Percentiles rank a stretch among this genome's conserved stretches.
These are phyloP conservation scores for Coturnix japonica DNA, from an alignment of 2,113 vertebrate species.

Conservation along the genomic window DNA sequence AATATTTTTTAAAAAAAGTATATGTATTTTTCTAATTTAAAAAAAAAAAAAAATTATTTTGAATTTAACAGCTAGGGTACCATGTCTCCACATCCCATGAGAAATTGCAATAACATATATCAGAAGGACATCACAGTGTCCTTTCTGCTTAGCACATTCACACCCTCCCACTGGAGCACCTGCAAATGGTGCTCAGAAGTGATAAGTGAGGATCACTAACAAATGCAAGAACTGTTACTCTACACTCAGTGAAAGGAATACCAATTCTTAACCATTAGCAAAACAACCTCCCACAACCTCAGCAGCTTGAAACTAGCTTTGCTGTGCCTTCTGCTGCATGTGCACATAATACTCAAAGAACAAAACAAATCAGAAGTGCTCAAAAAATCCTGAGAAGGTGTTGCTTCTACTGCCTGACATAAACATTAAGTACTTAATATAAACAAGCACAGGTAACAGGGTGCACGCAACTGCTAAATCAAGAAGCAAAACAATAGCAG, in stretches of 20 bases:
- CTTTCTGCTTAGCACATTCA: not conserved
- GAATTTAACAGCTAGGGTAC: not conserved
- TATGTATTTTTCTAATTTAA: too few species aligned
- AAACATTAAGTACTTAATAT: not conserved
- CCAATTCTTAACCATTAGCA: not conserved
- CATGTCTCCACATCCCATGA: not conserved
- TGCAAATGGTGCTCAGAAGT: too few species aligned
- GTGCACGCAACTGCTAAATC: not conserved
- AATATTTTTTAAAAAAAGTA: too few species aligned
- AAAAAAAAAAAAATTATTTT: too few species aligned
- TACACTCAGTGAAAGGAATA: not conserved
- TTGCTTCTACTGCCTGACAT: not conserved
- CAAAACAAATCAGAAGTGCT: rapidly evolving
- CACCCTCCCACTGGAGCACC: not conserved
- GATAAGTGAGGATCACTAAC: not conserved
- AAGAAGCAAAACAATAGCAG: not conserved
- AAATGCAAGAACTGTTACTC: not conserved
- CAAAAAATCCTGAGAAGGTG: not conserved
- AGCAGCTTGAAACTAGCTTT: not conserved
- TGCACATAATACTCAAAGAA: not conserved
- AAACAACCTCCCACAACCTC: not conserved
- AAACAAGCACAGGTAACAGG: not conserved
- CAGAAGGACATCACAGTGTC: not conserved
- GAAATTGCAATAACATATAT: not conserved
- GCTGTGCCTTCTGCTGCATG: not conserved